Conservation (phyloP, 2,797 vertebrate genomes). For the Mormyrops boulengeri region DNA sequence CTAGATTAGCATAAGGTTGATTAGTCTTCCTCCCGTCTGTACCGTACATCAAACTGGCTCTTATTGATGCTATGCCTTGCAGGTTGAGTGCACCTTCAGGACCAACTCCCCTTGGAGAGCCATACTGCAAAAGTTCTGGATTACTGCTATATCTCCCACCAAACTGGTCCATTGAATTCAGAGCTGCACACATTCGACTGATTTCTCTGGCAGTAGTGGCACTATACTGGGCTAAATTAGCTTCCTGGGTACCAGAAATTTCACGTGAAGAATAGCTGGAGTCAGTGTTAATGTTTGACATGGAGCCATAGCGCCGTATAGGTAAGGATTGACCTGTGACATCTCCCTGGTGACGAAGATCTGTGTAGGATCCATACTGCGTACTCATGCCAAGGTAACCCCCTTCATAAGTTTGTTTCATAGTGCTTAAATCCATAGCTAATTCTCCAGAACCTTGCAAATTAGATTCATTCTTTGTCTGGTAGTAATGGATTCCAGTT, state of each 20-base stretch:
- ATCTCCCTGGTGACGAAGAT: constrained; percentile 85
- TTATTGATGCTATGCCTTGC: constrained; percentile 72
- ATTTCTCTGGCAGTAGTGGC: constrained; percentile 96
- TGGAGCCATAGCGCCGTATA: constrained; percentile 86
- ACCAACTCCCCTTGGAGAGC: constrained; percentile 59
- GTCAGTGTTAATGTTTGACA: constrained; percentile 93
- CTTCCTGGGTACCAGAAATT: constrained; percentile 73
- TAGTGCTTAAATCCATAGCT: constrained; percentile 80
- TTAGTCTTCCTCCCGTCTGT: constrained; percentile 71
- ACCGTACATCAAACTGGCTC: constrained; percentile 78
- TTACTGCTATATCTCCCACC: constrained; percentile 73
- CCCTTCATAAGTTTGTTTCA: constrained; percentile 84
- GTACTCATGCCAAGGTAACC: constrained; percentile 80
- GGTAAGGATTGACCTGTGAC: constrained; percentile 73
- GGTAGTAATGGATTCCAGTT: constrained; percentile 72
- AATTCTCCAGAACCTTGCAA: constrained; percentile 62
- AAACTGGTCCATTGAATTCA: constrained; percentile 92
- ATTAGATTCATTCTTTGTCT: constrained; percentile 64
- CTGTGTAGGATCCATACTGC: constrained; percentile 93
- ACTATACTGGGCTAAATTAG: constrained; percentile 93
- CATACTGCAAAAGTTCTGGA: constrained; percentile 76
- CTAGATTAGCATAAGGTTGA: constrained; percentile 74
- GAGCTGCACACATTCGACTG: constrained; percentile 94
- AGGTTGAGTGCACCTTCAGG: constrained; percentile 62
- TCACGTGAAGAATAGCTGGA: constrained; percentile 74